These are phyloP conservation scores for Brachyhypopomus gauderio DNA, from an alignment of 2,113 vertebrate genomes.

Conservation along the genomic window DNA sequence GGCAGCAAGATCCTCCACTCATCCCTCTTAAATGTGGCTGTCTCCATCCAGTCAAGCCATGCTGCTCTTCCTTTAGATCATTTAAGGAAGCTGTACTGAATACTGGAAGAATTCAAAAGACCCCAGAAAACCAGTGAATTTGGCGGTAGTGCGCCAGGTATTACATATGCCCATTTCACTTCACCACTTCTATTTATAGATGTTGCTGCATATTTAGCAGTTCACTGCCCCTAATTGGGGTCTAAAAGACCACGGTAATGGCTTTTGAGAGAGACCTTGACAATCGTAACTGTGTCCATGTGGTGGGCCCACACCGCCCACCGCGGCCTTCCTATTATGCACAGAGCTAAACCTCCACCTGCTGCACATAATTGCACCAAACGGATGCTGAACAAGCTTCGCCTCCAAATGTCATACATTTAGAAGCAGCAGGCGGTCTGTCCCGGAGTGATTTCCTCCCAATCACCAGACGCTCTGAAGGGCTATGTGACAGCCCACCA, in stretches of 20 bases:
- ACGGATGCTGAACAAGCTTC: conserved; percentile 29
- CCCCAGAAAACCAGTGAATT: background rate
- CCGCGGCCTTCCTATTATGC: conserved; percentile 31
- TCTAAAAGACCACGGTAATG: conserved; percentile 22
- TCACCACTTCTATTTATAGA: background rate
- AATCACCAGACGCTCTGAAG: background rate
- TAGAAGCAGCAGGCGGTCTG: conserved; percentile 27
- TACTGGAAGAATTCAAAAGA: no score
- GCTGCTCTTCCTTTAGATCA: no score
- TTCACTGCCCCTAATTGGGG: background rate
- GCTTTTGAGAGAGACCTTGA: background rate
- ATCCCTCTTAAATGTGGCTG: background rate
- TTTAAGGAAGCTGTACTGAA: no score
- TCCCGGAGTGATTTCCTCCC: conserved; percentile 40
- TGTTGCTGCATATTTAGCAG: conserved; percentile 9
- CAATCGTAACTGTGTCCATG: conserved; percentile 19
- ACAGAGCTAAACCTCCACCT: conserved; percentile 20
- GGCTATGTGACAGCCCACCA: conserved; percentile 16
- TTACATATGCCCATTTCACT: background rate
- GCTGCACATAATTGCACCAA: conserved; percentile 39
- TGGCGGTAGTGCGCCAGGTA: background rate
- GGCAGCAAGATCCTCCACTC: background rate
- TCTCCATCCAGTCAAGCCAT: no score
- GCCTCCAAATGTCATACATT: conserved; percentile 28
- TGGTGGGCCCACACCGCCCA: conserved; percentile 1